These are phyloP conservation scores for Cataglyphis hispanica DNA, from an alignment of 1,140 invertebrate genomes.

Conservation along the genomic window DNA sequence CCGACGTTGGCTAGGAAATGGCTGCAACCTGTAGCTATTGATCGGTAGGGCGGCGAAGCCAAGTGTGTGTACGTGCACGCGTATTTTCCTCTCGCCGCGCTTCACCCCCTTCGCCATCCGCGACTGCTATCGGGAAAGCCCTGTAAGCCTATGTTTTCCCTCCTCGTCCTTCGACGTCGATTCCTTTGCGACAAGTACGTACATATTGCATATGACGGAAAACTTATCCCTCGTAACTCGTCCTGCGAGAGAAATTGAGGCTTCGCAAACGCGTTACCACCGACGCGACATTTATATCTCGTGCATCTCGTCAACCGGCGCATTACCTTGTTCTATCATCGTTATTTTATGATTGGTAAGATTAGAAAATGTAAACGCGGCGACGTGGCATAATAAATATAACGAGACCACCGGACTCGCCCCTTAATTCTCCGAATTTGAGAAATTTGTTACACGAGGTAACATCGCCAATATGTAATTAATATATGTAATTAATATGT, in stretches of 20 bases:
- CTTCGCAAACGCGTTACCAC: background rate
- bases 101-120: slow-evolving; percentile 12
- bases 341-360: background rate
- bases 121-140: slow-evolving; percentile 54
- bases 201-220: slow-evolving; percentile 49
- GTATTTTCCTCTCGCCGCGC: slow-evolving; percentile 75
- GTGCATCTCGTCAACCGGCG: background rate
- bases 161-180: slow-evolving; percentile 54
- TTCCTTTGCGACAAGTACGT: slow-evolving; percentile 31
- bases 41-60: slow-evolving; percentile 83
- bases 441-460: background rate
- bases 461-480: background rate
- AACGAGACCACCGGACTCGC: background rate
- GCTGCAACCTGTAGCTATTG: slow-evolving; percentile 87
- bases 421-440: background rate
- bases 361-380: slow-evolving; percentile 22
- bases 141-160: slow-evolving; percentile 56
- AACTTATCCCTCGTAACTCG: slow-evolving; percentile 15
- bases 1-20: slow-evolving; percentile 84
- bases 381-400: background rate
- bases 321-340: slow-evolving; percentile 27
- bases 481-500: slow-evolving; percentile 13
- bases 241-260: slow-evolving; percentile 38
- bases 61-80: slow-evolving; percentile 78
- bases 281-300: background rate